These are phyloP conservation scores for Stenotaenia linearis DNA, from an alignment of 2,888 invertebrate genomes.

Conservation along the genomic window DNA sequence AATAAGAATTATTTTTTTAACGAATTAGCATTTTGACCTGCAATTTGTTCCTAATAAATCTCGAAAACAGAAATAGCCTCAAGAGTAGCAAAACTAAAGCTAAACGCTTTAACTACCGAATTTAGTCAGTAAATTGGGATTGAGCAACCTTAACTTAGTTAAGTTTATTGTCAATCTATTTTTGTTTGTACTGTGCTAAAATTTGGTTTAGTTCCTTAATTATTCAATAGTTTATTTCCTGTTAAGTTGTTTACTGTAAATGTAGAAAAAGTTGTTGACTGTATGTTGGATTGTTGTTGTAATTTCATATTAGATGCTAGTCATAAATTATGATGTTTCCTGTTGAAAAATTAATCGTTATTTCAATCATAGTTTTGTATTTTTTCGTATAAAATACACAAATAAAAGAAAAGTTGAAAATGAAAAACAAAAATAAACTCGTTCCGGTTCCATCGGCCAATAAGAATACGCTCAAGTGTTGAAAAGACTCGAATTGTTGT, in stretches of 20 bases:
- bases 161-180: background rate
- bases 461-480: background rate
- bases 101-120: too few species aligned
- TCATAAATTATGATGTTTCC: constrained; percentile 5
- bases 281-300: background rate
- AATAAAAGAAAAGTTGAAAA: background rate
- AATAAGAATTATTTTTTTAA: too few species aligned
- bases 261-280: background rate
- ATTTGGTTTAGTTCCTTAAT: background rate
- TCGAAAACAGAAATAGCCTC: too few species aligned
- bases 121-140: too few species aligned
- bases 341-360: background rate
- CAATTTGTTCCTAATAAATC: too few species aligned
- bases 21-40: too few species aligned
- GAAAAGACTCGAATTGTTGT: background rate
- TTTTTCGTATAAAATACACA: constrained; percentile 6
- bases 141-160: background rate
- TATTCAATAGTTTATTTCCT: background rate
- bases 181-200: background rate
- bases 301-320: constrained; percentile 8
- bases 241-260: background rate
- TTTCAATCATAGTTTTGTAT: background rate
- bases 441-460: background rate
- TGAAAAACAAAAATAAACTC: too few species aligned
- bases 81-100: too few species aligned